These are phyloP conservation scores for Drosophila bocqueti DNA, from an alignment of 1,140 invertebrate species.

Conservation along the genomic window DNA sequence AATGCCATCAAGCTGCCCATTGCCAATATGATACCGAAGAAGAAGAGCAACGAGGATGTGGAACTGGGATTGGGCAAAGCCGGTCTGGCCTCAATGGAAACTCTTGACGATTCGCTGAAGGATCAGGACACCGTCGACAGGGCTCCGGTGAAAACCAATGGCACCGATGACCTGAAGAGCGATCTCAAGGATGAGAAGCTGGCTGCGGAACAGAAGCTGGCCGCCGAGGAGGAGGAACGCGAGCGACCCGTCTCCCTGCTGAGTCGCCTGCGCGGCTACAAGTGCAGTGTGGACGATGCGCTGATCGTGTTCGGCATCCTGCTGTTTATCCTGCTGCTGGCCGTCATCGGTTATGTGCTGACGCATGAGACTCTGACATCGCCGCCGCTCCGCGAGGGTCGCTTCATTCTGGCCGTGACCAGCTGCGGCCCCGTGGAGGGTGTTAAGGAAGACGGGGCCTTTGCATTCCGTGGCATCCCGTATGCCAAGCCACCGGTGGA, in stretches of 20 bases:
- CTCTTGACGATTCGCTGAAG: slow-evolving; percentile 88
- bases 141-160: slow-evolving; percentile 86
- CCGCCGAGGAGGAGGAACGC: slow-evolving; percentile 79
- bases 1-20: slow-evolving; percentile 88
- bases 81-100: slow-evolving; percentile 91
- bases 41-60: slow-evolving; percentile 83
- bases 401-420: slow-evolving; percentile 90
- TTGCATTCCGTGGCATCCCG: slow-evolving; percentile 93
- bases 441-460: slow-evolving; percentile 90
- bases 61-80: slow-evolving; percentile 87
- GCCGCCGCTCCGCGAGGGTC: slow-evolving; percentile 88
- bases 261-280: slow-evolving; percentile 73
- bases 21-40: slow-evolving; percentile 88
- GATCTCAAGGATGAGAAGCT: slow-evolving; percentile 84
- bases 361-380: slow-evolving; percentile 86
- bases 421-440: slow-evolving; percentile 93
- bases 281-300: slow-evolving; percentile 86
- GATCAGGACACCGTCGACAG: slow-evolving; percentile 84
- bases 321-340: slow-evolving; percentile 88
- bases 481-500: slow-evolving; percentile 92
- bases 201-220: slow-evolving; percentile 62
- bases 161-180: slow-evolving; percentile 87
- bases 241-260: slow-evolving; percentile 66
- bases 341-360: slow-evolving; percentile 88
- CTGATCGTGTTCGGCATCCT: slow-evolving; percentile 86